These are phyloP conservation scores for Papilio glaucus DNA, from an alignment of 1,140 invertebrate species.

Conservation along the genomic window DNA sequence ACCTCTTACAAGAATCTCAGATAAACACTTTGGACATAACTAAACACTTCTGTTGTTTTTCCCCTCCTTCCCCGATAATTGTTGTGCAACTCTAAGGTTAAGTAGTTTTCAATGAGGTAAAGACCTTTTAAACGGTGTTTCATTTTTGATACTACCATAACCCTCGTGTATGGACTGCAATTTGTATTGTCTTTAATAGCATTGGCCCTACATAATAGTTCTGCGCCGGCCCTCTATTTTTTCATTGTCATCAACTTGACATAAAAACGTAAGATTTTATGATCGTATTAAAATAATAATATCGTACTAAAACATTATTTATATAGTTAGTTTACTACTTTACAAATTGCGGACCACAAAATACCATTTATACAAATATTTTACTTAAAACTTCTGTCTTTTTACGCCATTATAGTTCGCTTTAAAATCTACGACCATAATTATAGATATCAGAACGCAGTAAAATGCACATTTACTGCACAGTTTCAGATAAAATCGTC, in stretches of 20 bases:
- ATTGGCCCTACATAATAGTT: too few relatives aligned
- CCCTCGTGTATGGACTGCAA: too few relatives aligned
- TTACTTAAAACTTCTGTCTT: constrained; percentile 4
- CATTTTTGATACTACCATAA: too few relatives aligned
- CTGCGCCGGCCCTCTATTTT: too few relatives aligned
- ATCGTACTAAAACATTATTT: too few relatives aligned
- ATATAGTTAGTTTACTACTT: too few relatives aligned
- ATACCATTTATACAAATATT: neutral
- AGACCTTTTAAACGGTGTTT: too few relatives aligned
- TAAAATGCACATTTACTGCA: constrained; percentile 51
- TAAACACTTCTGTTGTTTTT: too few relatives aligned
- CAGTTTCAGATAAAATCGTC: constrained; percentile 35
- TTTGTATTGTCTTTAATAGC: too few relatives aligned
- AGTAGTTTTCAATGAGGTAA: too few relatives aligned
- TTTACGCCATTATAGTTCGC: constrained; percentile 37
- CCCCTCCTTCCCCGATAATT: neutral
- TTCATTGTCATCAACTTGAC: constrained; percentile 3
- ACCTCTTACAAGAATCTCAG: neutral
- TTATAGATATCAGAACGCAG: constrained; percentile 50
- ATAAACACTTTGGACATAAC: neutral
- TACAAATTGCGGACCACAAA: neutral
- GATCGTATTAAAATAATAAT: neutral
- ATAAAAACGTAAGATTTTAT: neutral
- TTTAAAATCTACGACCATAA: constrained; percentile 44
- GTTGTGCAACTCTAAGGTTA: too few relatives aligned